Base-by-base conservation (phyloP, 2,888 invertebrate genomes). In the Taphrorychus bicolor region DNA sequence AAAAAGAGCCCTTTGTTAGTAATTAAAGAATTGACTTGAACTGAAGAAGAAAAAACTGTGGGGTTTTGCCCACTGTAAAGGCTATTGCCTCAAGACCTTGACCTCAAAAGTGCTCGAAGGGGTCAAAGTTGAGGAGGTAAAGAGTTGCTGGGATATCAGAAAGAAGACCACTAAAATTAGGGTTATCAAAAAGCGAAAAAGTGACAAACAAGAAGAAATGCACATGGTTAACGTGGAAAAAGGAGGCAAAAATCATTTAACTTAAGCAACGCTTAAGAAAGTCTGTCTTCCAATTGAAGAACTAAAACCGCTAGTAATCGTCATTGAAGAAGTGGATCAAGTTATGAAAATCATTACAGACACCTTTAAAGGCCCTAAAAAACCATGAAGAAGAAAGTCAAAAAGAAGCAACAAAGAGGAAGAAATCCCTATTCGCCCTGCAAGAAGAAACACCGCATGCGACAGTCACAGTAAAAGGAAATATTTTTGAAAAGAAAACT, bases 171-270 rank as follows among this genome's bases (percentile, higher is more conserved):
- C 77, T 9, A 83, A 80, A 71, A 82, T 79, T 48, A 75, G 78
- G 60, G 74, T 77, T 5, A 78, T 82, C 45, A 78, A 78, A 66
- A 81, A 80, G 71, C 77, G 75, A 5, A 77, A 78, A 60, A 81
- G 80, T 49, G 75, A 71, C 17, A 77, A 77, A 70, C 75, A 80
- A 71, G 77, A 77, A 59, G 74, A 70, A 40, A 80, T 79, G 0
- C 66, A 79, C 22, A 78, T 79, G n/a, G 74, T 78, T 18, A 73
- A 73, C 4, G 75, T 79, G 51, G 77, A 78, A 61, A 71, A 73
- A 67, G 76, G 77, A 70, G 76, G 76, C 4, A 75, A 77, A 69
- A 74, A 73, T 69, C 76, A 75, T 19, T 75, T 77, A 69, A 73
- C 64, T 32, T 74, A 75, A 4, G 73, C 74, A 19, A 71, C 73